Evolutionary conservation across 2,888 invertebrate species (phyloP).

Genomic region (Tetheella fluctuosa): DNA sequence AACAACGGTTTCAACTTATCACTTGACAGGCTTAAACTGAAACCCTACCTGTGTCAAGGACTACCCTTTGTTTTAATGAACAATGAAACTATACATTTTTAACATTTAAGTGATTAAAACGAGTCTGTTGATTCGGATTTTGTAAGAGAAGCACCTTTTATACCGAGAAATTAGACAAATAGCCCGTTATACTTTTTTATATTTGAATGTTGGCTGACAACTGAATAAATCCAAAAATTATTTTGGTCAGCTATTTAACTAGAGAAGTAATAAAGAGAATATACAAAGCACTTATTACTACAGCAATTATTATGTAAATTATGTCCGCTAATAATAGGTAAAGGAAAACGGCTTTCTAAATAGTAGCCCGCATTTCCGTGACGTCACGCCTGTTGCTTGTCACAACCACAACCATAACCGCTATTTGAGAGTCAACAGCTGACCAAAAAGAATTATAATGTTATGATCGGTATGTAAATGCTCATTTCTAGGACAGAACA

Average conservation of each 20-base stretch:
- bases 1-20: slow-evolving; percentile 20
- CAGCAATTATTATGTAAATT: slow-evolving; percentile 3
- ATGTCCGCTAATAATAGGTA: slow-evolving; percentile 29
- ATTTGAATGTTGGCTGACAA: background rate
- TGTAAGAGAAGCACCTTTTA: background rate
- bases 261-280: background rate
- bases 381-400: slow-evolving; percentile 50
- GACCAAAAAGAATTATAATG: slow-evolving; percentile 11
- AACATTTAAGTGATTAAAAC: slow-evolving; percentile 4
- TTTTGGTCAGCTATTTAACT: no score
- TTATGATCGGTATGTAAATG: no score
- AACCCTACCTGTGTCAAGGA: slow-evolving; percentile 35
- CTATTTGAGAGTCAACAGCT: slow-evolving; percentile 5
- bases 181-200: background rate
- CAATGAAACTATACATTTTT: slow-evolving; percentile 4
- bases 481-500: background rate
- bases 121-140: background rate
- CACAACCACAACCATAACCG: slow-evolving; percentile 45
- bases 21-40: slow-evolving; percentile 39
- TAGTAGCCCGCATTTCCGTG: slow-evolving; percentile 54
- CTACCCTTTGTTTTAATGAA: slow-evolving; percentile 19
- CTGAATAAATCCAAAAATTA: no score
- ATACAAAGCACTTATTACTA: background rate
- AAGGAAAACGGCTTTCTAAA: slow-evolving; percentile 56
- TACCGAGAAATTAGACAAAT: background rate